phyloP scores from a whole-genome alignment of 1,140 invertebrate species.

The Dermatophagoides farinae region DNA sequence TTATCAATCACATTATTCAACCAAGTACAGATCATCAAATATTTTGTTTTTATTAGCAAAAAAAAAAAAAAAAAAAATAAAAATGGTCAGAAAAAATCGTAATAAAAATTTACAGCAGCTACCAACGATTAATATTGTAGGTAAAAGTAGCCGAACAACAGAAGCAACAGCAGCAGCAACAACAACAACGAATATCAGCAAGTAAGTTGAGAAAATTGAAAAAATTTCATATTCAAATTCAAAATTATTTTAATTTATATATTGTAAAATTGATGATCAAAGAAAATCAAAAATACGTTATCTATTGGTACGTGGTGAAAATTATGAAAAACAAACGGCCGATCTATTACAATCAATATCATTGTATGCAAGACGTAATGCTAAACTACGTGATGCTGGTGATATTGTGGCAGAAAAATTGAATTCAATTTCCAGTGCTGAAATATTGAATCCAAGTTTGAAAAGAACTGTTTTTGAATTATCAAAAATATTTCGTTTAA shows the following conservation, averaged over 20 bases:
- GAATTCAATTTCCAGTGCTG: not conserved
- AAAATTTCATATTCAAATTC: no score
- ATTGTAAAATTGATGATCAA: no score
- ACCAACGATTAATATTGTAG: not conserved
- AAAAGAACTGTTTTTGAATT: not conserved
- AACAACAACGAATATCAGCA: not conserved
- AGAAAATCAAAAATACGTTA: slow-evolving; percentile 6
- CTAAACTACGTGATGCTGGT: not conserved
- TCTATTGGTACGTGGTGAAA: not conserved
- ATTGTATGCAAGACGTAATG: not conserved
- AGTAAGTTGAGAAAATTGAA: not conserved
- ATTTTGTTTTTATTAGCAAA: no score
- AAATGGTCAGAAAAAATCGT: no score
- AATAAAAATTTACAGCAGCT: not conserved
- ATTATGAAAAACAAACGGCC: not conserved
- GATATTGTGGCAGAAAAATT: not conserved
- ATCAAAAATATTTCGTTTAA: not conserved
- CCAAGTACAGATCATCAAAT: no score
- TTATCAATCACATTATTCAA: no score
- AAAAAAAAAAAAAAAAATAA: no score
- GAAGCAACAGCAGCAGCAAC: no score
- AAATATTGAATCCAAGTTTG: slow-evolving; percentile 4
- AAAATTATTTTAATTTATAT: no score
- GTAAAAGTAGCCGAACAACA: not conserved
- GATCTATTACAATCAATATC: not conserved